Conservation (phyloP, 2,113 vertebrate species). For the Felis catus region F.catus_Fca126_mat1.0 CM031419.1:86916501-86917000, state of each 20-base stretch:
- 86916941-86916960: neutral
- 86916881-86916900: neutral
- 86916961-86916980: neutral
- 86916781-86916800: neutral
- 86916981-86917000: neutral
- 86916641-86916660: neutral
- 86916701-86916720: neutral
- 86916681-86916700: neutral
- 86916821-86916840: neutral
- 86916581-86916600: neutral
- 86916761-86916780: neutral
- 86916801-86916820: neutral
- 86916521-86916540: no score
- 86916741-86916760: neutral
- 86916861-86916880: neutral
- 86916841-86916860: neutral
- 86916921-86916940: neutral
- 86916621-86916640: neutral
- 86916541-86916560: neutral
- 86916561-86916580: fast-evolving
- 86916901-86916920: neutral
- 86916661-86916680: neutral
- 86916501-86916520: neutral
- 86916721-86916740: neutral
- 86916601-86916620: neutral